phyloP scores from a whole-genome alignment of 1,140 invertebrate species.

The Patella vulgata region DNA sequence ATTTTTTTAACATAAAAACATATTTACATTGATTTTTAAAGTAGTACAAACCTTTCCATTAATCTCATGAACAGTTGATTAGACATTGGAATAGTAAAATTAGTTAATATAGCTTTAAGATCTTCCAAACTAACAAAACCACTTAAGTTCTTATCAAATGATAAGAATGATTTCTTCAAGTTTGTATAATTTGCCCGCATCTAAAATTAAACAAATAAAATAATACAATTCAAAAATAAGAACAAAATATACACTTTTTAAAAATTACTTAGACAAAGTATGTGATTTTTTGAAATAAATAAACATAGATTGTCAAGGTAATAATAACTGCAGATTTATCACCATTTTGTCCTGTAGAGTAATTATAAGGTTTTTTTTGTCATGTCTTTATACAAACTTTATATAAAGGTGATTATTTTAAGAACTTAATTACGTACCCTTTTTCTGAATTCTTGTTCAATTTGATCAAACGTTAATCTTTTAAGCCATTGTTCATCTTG shows the following conservation, averaged over 20 bases:
- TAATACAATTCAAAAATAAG: background rate
- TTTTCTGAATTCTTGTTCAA: conserved; percentile 57
- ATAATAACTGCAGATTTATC: no score
- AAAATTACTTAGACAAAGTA: no score
- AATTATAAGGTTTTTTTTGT: no score
- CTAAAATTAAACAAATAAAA: conserved; percentile 30
- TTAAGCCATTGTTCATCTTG: conserved; percentile 49
- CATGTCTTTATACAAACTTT: no score
- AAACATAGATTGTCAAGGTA: no score
- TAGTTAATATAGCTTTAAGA: conserved; percentile 54
- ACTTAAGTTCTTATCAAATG: conserved; percentile 54
- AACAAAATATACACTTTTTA: no score
- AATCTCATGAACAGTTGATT: conserved; percentile 59
- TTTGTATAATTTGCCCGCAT: conserved; percentile 57
- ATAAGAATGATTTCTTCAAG: conserved; percentile 59
- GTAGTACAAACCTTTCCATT: conserved; percentile 63
- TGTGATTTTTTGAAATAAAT: no score
- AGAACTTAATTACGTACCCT: no score
- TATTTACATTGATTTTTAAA: no score
- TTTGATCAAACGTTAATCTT: conserved; percentile 53
- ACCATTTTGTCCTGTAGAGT: no score
- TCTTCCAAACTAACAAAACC: conserved; percentile 59
- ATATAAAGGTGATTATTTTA: no score
- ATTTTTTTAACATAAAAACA: no score
- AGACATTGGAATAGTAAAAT: conserved; percentile 62